Conservation (phyloP, 2,113 vertebrate species). For the Hippopotamus amphibius region DNA sequence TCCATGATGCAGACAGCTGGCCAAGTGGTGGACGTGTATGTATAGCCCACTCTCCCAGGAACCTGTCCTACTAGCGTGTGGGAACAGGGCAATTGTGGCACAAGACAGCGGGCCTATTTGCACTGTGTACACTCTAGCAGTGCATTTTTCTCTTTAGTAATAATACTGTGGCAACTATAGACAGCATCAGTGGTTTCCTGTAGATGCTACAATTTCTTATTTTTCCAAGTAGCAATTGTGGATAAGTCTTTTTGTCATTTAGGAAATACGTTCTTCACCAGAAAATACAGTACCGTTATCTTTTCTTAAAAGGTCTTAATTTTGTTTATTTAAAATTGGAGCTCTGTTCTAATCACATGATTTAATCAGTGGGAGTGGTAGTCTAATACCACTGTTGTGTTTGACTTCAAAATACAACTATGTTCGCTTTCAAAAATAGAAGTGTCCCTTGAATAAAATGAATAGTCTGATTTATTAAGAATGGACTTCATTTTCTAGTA, state of each 20-base stretch:
- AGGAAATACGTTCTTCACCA: slow-evolving; percentile 40
- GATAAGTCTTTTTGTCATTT: neutral
- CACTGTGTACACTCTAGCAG: neutral
- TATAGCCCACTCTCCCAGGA: neutral
- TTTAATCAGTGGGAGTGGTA: slow-evolving; percentile 67
- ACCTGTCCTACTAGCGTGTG: neutral
- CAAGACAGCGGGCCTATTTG: neutral
- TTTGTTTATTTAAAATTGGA: slow-evolving; percentile 72
- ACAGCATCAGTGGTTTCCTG: neutral
- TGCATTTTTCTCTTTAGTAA: slow-evolving; percentile 19
- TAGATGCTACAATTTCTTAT: neutral
- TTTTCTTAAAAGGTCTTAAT: slow-evolving; percentile 36
- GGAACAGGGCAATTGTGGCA: neutral
- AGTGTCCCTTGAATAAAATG: slow-evolving; percentile 64
- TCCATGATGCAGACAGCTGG: neutral
- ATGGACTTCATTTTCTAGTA: slow-evolving; percentile 71
- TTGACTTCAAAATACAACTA: slow-evolving; percentile 69
- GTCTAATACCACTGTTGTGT: slow-evolving; percentile 50
- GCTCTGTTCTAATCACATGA: slow-evolving; percentile 58
- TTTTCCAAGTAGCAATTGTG: neutral
- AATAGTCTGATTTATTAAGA: slow-evolving; percentile 78
- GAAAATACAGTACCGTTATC: slow-evolving; percentile 44
- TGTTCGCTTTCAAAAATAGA: slow-evolving; percentile 78
- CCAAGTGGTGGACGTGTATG: neutral
- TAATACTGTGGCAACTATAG: neutral